Evolutionary conservation across 2,113 vertebrate species (phyloP).

Genomic region (Trematocara unimaculatum): DNA sequence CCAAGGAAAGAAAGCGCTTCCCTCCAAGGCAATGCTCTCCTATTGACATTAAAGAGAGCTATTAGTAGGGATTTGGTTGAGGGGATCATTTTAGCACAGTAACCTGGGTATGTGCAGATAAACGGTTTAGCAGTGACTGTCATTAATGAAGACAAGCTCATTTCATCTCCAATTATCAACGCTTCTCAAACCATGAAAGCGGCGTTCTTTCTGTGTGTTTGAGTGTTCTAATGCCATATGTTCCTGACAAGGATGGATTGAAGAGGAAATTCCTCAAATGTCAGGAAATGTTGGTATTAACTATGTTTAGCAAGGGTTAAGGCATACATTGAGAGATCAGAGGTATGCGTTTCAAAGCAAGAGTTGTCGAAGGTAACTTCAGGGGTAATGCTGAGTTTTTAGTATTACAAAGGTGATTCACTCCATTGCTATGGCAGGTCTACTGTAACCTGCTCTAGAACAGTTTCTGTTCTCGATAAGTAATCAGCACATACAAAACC

Average conservation of each 20-base stretch:
- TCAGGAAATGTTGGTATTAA: not conserved
- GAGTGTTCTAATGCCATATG: not conserved
- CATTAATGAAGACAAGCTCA: slow-evolving; percentile 58
- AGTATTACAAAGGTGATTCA: not conserved
- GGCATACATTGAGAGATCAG: not conserved
- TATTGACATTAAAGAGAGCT: slow-evolving; percentile 51
- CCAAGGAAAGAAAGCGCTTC: not conserved
- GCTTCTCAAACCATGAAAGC: slow-evolving; percentile 45
- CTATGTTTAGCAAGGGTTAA: not conserved
- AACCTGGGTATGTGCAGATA: slow-evolving; percentile 58
- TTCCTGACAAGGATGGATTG: not conserved
- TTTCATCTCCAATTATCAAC: slow-evolving; percentile 58
- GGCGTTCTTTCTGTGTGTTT: not conserved
- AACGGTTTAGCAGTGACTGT: slow-evolving; percentile 47
- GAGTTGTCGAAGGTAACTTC: not conserved
- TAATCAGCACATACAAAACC: not conserved
- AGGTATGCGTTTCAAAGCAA: not conserved
- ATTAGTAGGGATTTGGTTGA: slow-evolving; percentile 44
- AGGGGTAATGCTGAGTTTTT: not conserved
- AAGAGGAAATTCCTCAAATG: not conserved
- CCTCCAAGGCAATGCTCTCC: slow-evolving; percentile 10
- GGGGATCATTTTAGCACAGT: slow-evolving; percentile 36
- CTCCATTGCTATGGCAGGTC: not conserved
- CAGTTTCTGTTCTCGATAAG: not conserved
- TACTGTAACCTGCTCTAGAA: not conserved